Evolutionary conservation across 1,140 invertebrate species (phyloP), one percentile per base, ranked within the genome.

Genomic region (Bombus breviceps): DNA sequence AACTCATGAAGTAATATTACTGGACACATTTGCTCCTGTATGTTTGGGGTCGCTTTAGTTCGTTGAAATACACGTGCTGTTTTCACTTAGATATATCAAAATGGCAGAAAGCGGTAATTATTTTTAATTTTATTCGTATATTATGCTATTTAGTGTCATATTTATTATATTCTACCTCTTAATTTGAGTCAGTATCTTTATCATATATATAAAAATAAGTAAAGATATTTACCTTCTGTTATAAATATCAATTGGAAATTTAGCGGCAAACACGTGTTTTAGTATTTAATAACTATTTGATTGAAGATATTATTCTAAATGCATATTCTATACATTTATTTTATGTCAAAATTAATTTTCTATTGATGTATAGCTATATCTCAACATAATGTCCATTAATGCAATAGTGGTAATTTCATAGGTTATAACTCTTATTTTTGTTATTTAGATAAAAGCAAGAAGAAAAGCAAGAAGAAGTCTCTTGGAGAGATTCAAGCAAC

Each of bases 401-500:
- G 34, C 13, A 80, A 18, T 68, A 2, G 6, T 47, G 2, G 28
- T 73, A 69, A 84, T 37, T 57, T 34, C 15, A 12, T 83, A 71
- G 75, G 78, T 85, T 86, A 72, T 53, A 72, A n/a, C 72, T 81
- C 86, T 86, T 43, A 25, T 80, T 22, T 85, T 83, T 47, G 53
- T 72, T 84, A 89, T 92, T 78, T 86, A 94, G 95, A 95, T 28
- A 95, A 95, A 82, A 90, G 89, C 77, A 95, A 95, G 80, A 94
- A 94, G 79, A 96, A 97, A 87, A 97, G 96, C 89, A 97, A 97
- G 93, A 97, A 97, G 93, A 97, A 97, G 94, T 96, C 96, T 86
- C 89, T 97, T 53, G 97, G 97, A 22, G 96, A 97, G 69, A 95
- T 97, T 85, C 98, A 98, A 92, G 96, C 96, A 88, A 92, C 96